Percentiles rank a stretch among this genome's conserved stretches.
Conservation (phyloP, 2,113 vertebrate species). For the Hipposideros armiger region DNA sequence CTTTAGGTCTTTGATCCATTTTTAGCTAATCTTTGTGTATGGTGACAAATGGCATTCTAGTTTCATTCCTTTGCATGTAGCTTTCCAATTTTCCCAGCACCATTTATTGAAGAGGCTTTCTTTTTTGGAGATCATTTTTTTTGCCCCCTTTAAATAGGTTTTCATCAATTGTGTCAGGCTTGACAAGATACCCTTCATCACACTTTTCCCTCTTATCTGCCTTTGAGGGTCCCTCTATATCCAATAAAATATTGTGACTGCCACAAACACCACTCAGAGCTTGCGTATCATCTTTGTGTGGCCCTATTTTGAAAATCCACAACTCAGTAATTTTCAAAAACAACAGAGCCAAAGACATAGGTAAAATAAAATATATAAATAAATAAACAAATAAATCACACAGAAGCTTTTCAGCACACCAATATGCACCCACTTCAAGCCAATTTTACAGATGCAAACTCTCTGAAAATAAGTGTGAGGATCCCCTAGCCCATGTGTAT, state of each 20-base stretch:
- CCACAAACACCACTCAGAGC: accelerated
- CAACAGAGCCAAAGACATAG: neutral
- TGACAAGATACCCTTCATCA: neutral
- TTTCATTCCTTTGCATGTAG: too few relatives aligned
- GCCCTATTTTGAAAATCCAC: neutral
- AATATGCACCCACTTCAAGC: neutral
- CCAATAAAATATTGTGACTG: too few relatives aligned
- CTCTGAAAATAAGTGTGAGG: neutral
- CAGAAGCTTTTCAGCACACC: neutral
- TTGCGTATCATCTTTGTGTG: neutral
- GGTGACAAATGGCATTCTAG: too few relatives aligned
- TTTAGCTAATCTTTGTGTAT: too few relatives aligned
- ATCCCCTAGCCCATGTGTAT: neutral
- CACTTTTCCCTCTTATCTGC: accelerated
- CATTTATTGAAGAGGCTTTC: too few relatives aligned
- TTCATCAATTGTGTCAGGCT: neutral
- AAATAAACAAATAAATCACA: neutral
- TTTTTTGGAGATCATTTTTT: neutral
- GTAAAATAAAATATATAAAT: too few relatives aligned
- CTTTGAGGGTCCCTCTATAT: accelerated
- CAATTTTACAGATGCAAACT: neutral
- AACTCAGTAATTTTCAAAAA: neutral
- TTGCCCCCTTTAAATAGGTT: neutral
- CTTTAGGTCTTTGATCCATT: too few relatives aligned
- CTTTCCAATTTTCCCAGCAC: too few relatives aligned